Evolutionary conservation across 2,113 vertebrate species (phyloP).

Genomic region (Centrocercus urophasianus): DNA sequence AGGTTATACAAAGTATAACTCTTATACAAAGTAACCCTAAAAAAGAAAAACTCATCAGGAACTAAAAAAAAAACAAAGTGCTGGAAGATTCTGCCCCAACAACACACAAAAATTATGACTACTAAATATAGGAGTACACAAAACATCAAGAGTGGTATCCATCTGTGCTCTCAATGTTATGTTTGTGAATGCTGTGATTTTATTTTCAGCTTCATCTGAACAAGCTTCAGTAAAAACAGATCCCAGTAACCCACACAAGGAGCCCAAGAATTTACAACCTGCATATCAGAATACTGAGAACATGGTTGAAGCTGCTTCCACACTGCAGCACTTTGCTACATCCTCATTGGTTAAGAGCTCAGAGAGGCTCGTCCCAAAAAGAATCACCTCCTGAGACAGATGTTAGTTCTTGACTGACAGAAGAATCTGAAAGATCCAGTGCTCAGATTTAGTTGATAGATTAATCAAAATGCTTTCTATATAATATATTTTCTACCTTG

Average conservation of each 20-base stretch:
- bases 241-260: background rate
- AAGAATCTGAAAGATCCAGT: background rate
- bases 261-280: background rate
- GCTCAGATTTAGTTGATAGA: background rate
- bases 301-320: background rate
- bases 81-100: background rate
- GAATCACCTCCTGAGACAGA: background rate
- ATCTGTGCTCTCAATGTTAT: background rate
- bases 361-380: background rate
- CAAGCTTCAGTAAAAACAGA: background rate
- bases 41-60: background rate
- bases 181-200: background rate
- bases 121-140: background rate
- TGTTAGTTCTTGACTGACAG: background rate
- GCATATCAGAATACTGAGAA: background rate
- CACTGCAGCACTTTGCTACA: background rate
- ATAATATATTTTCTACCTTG: background rate
- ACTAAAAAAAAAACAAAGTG: background rate
- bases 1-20: background rate
- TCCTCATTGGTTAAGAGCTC: background rate
- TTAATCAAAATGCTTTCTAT: background rate
- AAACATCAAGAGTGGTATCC: background rate
- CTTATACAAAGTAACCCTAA: background rate
- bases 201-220: background rate
- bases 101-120: fast-evolving